These are phyloP conservation scores for Chromis chromis DNA, from an alignment of 2,797 vertebrate species.

Conservation along the genomic window DNA sequence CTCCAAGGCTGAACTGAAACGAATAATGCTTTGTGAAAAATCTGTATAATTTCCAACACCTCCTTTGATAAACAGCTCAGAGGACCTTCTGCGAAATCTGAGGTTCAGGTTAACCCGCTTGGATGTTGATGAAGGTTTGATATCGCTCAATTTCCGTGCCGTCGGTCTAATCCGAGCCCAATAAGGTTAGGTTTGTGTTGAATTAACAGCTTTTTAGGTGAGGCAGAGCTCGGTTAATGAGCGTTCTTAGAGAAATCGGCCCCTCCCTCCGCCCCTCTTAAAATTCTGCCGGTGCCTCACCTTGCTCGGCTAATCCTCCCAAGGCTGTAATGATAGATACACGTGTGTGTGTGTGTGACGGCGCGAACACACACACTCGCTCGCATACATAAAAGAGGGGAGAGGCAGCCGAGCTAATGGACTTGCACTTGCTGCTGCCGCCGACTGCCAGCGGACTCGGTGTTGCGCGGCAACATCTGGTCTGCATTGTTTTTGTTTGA, in stretches of 20 bases:
- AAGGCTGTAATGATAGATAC: slow-evolving; percentile 68
- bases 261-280: slow-evolving; percentile 56
- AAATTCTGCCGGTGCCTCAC: slow-evolving; percentile 73
- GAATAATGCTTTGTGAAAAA: slow-evolving; percentile 2
- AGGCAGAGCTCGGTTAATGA: slow-evolving; percentile 65
- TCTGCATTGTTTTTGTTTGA: slow-evolving; percentile 56
- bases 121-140: slow-evolving; percentile 19
- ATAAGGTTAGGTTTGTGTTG: slow-evolving; percentile 46
- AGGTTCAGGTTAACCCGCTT: slow-evolving; percentile 10
- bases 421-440: slow-evolving; percentile 36
- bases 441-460: slow-evolving; percentile 50
- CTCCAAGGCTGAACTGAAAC: background rate
- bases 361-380: slow-evolving; percentile 14
- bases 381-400: slow-evolving; percentile 48
- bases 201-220: slow-evolving; percentile 55
- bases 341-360: slow-evolving; percentile 9
- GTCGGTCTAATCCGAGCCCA: slow-evolving; percentile 45
- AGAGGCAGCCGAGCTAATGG: slow-evolving; percentile 60
- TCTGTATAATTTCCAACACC: background rate
- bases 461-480: slow-evolving; percentile 64
- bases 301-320: slow-evolving; percentile 73
- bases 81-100: background rate
- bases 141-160: slow-evolving; percentile 20
- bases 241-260: slow-evolving; percentile 52
- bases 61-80: slow-evolving; percentile 16